phyloP scores from a whole-genome alignment of 2,797 vertebrate genomes.

The Zenarchopterus dispar region DNA sequence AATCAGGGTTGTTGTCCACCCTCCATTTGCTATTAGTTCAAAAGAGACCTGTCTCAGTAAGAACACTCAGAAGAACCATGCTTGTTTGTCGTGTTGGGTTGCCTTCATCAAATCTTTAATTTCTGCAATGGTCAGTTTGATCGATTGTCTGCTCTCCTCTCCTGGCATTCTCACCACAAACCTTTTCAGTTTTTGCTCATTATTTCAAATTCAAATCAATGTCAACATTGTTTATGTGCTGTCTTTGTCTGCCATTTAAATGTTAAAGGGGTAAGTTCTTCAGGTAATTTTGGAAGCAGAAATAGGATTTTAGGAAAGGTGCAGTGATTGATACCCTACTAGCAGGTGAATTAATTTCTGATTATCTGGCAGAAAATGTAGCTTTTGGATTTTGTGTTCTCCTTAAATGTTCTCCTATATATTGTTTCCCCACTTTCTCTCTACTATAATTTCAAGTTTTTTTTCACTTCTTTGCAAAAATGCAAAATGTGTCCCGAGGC shows the following conservation, averaged over 20 bases:
- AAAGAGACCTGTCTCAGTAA: slow-evolving; percentile 25
- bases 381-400: slow-evolving; percentile 56
- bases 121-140: slow-evolving; percentile 28
- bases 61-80: slow-evolving; percentile 14
- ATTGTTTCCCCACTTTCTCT: slow-evolving; percentile 41
- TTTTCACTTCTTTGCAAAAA: slow-evolving; percentile 10
- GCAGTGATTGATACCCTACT: slow-evolving; percentile 75
- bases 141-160: not conserved
- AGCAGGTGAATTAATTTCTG: slow-evolving; percentile 72
- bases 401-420: slow-evolving; percentile 56
- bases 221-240: not conserved
- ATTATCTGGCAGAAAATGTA: slow-evolving; percentile 56
- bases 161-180: not conserved
- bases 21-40: slow-evolving; percentile 56
- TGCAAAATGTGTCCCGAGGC: slow-evolving; percentile 35
- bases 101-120: slow-evolving; percentile 14
- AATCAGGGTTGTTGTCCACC: slow-evolving; percentile 49
- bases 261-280: slow-evolving; percentile 13
- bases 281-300: slow-evolving; percentile 15
- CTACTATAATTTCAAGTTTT: slow-evolving; percentile 36
- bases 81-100: slow-evolving; percentile 25
- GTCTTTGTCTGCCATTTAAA: not conserved
- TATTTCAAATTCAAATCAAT: slow-evolving; percentile 11
- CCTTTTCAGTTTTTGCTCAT: slow-evolving; percentile 8
- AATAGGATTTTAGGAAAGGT: slow-evolving; percentile 45